Conservation (phyloP, 1,140 invertebrate genomes). For the Whitmania pigra region DNA sequence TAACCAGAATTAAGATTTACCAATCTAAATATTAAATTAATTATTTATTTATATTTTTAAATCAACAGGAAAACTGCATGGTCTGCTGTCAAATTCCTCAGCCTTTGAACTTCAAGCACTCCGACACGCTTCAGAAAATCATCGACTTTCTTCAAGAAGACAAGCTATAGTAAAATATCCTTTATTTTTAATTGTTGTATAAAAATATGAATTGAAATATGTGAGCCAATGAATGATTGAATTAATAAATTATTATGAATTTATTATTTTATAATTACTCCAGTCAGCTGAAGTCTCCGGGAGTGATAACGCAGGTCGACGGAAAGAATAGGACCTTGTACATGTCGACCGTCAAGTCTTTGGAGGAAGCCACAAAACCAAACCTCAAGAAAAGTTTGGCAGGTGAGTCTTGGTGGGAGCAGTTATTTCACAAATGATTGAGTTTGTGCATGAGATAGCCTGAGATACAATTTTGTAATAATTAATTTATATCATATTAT, state of each 20-base stretch:
- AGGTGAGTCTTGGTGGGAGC: slow-evolving; percentile 34
- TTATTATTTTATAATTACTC: too few relatives aligned
- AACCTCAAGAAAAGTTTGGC: slow-evolving; percentile 73
- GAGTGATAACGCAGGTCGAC: slow-evolving; percentile 60
- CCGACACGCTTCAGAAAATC: slow-evolving; percentile 64
- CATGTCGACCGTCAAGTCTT: slow-evolving; percentile 73
- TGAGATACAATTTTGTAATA: neutral
- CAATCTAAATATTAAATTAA: too few relatives aligned
- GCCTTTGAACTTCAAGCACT: slow-evolving; percentile 55
- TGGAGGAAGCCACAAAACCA: slow-evolving; percentile 67
- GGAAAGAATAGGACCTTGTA: slow-evolving; percentile 83
- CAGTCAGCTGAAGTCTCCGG: slow-evolving; percentile 57
- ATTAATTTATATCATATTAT: neutral
- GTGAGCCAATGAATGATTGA: too few relatives aligned
- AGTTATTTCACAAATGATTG: neutral
- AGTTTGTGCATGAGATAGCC: neutral
- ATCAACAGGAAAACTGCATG: slow-evolving; percentile 59
- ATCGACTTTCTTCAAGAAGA: slow-evolving; percentile 64
- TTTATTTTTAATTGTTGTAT: too few relatives aligned
- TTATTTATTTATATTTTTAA: too few relatives aligned
- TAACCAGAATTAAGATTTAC: too few relatives aligned
- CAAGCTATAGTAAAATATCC: slow-evolving; percentile 57
- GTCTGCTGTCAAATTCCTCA: slow-evolving; percentile 68
- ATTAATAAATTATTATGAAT: too few relatives aligned
- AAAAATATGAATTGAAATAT: too few relatives aligned